Percentiles rank a stretch among this genome's conserved stretches.
Conservation (phyloP, 2,113 vertebrate species). For the Nanorana parkeri region DNA sequence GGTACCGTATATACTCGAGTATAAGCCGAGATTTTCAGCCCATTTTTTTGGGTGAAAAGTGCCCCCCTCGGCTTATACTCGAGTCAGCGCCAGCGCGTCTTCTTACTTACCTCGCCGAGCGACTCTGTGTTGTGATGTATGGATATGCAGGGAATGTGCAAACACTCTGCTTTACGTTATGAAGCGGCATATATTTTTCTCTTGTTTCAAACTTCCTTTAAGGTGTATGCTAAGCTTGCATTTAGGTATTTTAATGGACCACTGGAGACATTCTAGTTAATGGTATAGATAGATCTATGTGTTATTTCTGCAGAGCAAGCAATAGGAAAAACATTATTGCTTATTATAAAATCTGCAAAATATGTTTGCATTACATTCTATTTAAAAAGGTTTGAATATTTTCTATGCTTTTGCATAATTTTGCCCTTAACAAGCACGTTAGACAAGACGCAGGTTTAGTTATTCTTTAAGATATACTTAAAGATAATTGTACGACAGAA, state of each 20-base stretch:
- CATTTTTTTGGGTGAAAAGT: too few species aligned
- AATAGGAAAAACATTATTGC: not conserved
- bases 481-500: too few species aligned
- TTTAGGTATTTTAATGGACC: slow-evolving; percentile 34
- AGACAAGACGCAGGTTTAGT: too few species aligned
- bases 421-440: too few species aligned
- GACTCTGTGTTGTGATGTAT: slow-evolving; percentile 23
- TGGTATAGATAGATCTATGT: not conserved
- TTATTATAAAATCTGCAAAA: slow-evolving; percentile 4
- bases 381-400: slow-evolving; percentile 3
- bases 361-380: not conserved
- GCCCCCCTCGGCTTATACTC: too few species aligned
- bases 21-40: too few species aligned
- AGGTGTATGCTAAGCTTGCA: not conserved
- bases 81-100: too few species aligned
- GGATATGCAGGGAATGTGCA: slow-evolving; percentile 13
- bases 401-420: too few species aligned
- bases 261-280: not conserved
- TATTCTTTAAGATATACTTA: too few species aligned
- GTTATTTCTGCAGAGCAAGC: slow-evolving; percentile 23
- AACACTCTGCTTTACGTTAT: not conserved
- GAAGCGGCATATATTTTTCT: slow-evolving; percentile 20
- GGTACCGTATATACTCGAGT: too few species aligned
- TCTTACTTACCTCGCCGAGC: too few species aligned
- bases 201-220: slow-evolving; percentile 5